Percentiles rank a stretch among this genome's conserved stretches.
Evolutionary conservation across 2,888 invertebrate species (phyloP).

Genomic region (Luperina testacea): DNA sequence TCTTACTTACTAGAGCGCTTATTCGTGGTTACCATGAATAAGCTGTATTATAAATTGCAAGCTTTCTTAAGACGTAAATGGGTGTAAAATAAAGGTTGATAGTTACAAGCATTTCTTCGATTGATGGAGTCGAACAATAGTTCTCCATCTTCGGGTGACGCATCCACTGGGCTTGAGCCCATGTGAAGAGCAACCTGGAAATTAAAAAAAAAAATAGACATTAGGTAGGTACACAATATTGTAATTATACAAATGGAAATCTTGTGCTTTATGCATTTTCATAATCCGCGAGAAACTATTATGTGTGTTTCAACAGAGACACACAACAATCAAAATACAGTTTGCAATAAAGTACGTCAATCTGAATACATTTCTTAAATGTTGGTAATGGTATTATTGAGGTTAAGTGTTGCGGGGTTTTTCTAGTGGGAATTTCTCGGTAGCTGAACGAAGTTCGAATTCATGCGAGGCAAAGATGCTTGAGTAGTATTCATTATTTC

Average conservation of each 20-base stretch:
- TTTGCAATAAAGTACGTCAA: background rate
- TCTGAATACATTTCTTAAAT: background rate
- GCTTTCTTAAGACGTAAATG: background rate
- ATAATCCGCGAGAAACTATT: background rate
- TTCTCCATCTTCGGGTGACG: background rate
- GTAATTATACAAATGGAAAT: background rate
- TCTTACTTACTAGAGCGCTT: background rate
- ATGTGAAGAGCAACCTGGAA: constrained; percentile 5
- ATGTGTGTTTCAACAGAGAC: background rate
- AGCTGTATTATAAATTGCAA: background rate
- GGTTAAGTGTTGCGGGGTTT: constrained; percentile 8
- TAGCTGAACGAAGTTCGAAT: background rate
- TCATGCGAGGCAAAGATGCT: background rate
- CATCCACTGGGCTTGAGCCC: background rate
- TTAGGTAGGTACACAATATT: background rate
- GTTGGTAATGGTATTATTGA: background rate
- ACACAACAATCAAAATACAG: background rate
- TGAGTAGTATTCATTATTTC: background rate
- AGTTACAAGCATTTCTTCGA: background rate
- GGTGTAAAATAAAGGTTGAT: background rate
- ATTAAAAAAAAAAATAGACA: background rate
- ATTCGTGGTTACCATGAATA: background rate
- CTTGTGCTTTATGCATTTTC: background rate
- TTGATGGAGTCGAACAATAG: background rate
- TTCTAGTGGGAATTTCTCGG: background rate